phyloP scores from a whole-genome alignment of 2,113 vertebrate genomes.

The Rhipidura dahli region DNA sequence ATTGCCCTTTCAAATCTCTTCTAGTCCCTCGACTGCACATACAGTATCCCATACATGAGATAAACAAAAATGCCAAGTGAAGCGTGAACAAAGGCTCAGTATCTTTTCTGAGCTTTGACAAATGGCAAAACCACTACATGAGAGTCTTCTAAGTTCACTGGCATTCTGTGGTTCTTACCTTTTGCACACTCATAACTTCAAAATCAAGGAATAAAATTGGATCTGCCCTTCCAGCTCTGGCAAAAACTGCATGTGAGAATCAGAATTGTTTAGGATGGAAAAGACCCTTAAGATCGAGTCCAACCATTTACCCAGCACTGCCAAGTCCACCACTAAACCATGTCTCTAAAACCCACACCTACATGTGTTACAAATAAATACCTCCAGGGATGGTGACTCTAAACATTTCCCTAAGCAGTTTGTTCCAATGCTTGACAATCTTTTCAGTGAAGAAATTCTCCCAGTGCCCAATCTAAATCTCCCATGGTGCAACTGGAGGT shows the following conservation, averaged over 20 bases:
- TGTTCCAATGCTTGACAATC: neutral
- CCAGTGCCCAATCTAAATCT: neutral
- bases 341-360: neutral
- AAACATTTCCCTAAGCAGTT: neutral
- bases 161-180: neutral
- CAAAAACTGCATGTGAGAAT: neutral
- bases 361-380: neutral
- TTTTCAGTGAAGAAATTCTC: neutral
- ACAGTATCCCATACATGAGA: neutral
- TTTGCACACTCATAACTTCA: neutral
- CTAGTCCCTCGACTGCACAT: neutral
- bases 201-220: neutral
- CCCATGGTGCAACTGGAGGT: neutral
- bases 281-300: neutral
- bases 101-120: neutral
- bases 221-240: neutral
- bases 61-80: neutral
- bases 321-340: neutral
- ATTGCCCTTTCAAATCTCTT: neutral
- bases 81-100: neutral
- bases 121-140: neutral
- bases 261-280: neutral
- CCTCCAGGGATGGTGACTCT: neutral
- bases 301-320: neutral
- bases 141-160: neutral